Base-by-base conservation (phyloP, 2,113 vertebrate species). In the Puffinus mauretanicus region DNA sequence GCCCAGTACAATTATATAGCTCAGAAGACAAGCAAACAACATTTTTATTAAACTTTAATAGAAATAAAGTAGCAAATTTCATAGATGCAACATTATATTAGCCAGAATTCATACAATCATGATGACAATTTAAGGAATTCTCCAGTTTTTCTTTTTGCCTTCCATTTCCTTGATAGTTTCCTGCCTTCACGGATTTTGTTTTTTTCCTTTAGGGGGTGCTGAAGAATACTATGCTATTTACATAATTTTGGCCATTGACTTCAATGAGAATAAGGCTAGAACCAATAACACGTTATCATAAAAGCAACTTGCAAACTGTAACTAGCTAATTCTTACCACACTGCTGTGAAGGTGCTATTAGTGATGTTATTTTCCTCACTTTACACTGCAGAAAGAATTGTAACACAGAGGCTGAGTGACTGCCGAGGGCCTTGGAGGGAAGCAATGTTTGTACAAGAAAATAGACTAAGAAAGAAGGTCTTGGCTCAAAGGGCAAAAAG, bases 401-500 rank as follows among this genome's bases (percentile, higher is more conserved):
- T 57, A 82, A 80, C 57, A 38, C 60, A 7, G 60, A 52, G 32
- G 67, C 88, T 82, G 78, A 91, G 78, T 29, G 40, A 58, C 66
- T 94, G 84, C 82, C 3, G 14, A 80, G 82, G 58, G 82, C 90
- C 84, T 90, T 27, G 0, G 55, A 90, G 85, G 54, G 58, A 80
- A 87, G 54, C 61, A 46, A 16, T 16, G 3, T 96, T 94, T 94
- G 83, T 49, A 87, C 89, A 94, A 87, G 96, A 55, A 96, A 94
- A 93, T 16, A 93, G 81, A 82, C 54, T 90, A 65, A 38, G 82
- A 71, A 87, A 79, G 73, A 47, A 77, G 36, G 58, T 77, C 36
- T 52, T 54, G 34, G 82, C 86, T 87, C 47, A 94, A 88, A 94
- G 87, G 82, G 75, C 79, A 94, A 71, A 92, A 64, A 79, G 25